Conservation (phyloP, 2,888 invertebrate genomes). For the Drosophila greeni region DNA sequence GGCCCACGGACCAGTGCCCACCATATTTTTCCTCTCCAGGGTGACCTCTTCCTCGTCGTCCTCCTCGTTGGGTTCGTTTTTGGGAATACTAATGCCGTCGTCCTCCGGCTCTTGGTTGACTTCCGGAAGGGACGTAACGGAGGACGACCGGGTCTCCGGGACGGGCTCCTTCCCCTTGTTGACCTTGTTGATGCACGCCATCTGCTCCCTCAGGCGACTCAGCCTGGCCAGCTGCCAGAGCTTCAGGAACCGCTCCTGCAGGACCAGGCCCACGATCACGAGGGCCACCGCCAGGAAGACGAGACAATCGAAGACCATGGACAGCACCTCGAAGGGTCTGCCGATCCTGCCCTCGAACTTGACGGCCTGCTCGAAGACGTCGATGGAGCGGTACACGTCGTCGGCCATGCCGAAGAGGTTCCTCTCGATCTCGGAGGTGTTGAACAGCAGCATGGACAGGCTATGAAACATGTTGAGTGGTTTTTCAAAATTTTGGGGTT, state of each 20-base stretch:
- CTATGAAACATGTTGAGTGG: conserved; percentile 37
- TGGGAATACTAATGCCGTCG: neutral
- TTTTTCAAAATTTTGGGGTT: conserved; percentile 10
- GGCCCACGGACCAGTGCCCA: conserved; percentile 14
- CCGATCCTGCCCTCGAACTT: conserved; percentile 14
- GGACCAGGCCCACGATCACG: neutral
- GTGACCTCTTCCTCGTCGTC: neutral
- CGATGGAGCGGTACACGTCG: conserved; percentile 34
- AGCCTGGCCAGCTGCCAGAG: neutral
- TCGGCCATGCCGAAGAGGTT: conserved; percentile 50
- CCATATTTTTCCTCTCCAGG: neutral
- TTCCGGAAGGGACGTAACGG: neutral
- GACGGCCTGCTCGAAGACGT: conserved; percentile 19
- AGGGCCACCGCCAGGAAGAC: conserved; percentile 29
- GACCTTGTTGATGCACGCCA: neutral
- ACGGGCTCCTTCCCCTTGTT: neutral
- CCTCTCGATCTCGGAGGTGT: conserved; percentile 34
- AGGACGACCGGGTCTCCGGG: neutral
- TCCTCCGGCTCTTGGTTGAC: neutral
- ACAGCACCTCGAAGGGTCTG: conserved; percentile 16
- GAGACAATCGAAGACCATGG: conserved; percentile 16
- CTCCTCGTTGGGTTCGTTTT: neutral
- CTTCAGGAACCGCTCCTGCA: neutral
- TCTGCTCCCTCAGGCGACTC: neutral
- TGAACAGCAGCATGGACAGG: conserved; percentile 21